These are phyloP conservation scores for Ashinkailepas kermadecensis DNA, from an alignment of 2,888 invertebrate genomes.

Conservation along the genomic window DNA sequence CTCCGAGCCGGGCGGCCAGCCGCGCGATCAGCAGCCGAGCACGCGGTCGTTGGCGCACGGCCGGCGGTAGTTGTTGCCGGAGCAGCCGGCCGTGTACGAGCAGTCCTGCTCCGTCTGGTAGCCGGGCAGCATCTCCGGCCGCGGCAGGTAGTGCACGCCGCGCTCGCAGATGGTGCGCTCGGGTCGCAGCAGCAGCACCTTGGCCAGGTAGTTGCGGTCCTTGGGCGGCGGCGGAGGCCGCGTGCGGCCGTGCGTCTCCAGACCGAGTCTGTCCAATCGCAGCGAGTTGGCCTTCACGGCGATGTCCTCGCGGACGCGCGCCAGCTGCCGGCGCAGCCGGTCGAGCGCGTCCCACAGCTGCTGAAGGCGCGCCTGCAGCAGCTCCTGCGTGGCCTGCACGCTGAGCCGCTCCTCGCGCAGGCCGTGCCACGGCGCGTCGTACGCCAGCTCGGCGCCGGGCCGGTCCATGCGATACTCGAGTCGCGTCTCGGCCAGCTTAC, in stretches of 20 bases:
- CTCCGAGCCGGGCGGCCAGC: background rate
- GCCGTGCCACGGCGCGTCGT: slow-evolving; percentile 16
- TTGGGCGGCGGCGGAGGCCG: slow-evolving; percentile 13
- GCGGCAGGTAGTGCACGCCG: slow-evolving; percentile 15
- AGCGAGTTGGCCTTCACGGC: slow-evolving; percentile 15
- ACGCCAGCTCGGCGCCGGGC: background rate
- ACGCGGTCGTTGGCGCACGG: slow-evolving; percentile 5
- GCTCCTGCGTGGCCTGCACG: slow-evolving; percentile 12
- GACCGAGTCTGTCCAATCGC: slow-evolving; percentile 1
- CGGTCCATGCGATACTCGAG: slow-evolving; percentile 18
- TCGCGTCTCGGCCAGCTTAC: slow-evolving; percentile 6
- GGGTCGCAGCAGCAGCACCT: slow-evolving; percentile 18
- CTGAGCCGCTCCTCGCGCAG: slow-evolving; percentile 19
- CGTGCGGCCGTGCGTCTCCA: slow-evolving; percentile 15
- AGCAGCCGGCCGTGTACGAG: slow-evolving; percentile 17
- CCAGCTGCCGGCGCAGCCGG: slow-evolving; percentile 15
- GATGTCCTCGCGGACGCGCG: slow-evolving; percentile 15
- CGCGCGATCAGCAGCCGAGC: slow-evolving; percentile 9
- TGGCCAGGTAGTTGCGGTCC: slow-evolving; percentile 10
- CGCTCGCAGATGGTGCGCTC: slow-evolving; percentile 19
- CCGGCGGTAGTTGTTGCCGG: slow-evolving; percentile 6
- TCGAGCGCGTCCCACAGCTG: slow-evolving; percentile 18
- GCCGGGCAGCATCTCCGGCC: background rate
- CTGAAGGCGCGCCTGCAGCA: background rate
- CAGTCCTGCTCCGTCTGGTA: slow-evolving; percentile 19